Base-by-base conservation (phyloP, 1,140 invertebrate species). In the Drosophila carrolli region DNA sequence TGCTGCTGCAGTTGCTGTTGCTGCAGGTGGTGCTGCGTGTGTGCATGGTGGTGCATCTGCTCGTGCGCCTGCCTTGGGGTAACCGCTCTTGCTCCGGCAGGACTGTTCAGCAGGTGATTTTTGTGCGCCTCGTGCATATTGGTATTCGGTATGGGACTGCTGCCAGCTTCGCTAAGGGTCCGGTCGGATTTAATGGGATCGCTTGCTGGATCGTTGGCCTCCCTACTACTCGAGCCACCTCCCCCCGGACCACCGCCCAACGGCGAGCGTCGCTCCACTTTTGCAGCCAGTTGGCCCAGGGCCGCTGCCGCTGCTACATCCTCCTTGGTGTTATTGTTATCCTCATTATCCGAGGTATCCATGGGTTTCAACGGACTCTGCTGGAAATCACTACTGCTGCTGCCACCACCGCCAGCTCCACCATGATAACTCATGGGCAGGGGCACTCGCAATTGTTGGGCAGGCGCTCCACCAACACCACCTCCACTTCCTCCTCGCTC, bases 131-230 rank as follows among this genome's bases (percentile, higher is more conserved):
- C 91, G 46, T 82, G 86, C 73, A 83, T 91, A 6, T 90, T 91
- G 40, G 90, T 90, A 46, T 91, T 91, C 47, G 90, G 90, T 77
- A 91, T 90, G 58, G 90, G 90, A 83, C 90, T 91, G 27, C 90
- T 91, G 27, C 90, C 85, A n/a, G 82, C 72, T 37, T 91, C 90
- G 14, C 89, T 89, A 5, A 75, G 11, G 0, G 84, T 38, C 29
- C 68, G 23, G 46, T 11, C 37, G 41, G 48, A 29, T 27, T 38
- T 47, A 37, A 68, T 14, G 4, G 57, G 35, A 41, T 77, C 68
- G 35, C 67, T 53, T 53, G 65, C 41, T 13, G 44, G 16, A 46
- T 72, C 63, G 29, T 73, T 72, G 14, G 51, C 55, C 4, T 81
- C 44, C 7, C 56, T 65, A 23, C 63, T 75, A 7, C 76, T 63